phyloP scores from a whole-genome alignment of 2,797 vertebrate species.

The Gila robusta region DNA sequence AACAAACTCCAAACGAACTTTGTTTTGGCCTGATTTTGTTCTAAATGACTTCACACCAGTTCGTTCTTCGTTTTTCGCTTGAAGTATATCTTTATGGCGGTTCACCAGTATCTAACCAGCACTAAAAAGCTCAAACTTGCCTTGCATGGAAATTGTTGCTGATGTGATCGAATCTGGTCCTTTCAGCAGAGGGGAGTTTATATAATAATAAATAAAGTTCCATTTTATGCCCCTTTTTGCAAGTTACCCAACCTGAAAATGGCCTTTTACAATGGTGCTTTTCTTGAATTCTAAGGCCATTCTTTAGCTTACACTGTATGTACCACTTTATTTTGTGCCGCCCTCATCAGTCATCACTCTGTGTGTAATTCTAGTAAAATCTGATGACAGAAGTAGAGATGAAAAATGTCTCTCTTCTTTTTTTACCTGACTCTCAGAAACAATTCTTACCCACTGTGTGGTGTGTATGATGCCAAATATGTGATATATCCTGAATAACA shows the following conservation, averaged over 20 bases:
- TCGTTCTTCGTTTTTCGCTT: neutral
- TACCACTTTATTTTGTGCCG: slow-evolving; percentile 27
- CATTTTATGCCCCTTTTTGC: slow-evolving; percentile 5
- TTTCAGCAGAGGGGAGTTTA: neutral
- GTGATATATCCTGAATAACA: slow-evolving; percentile 6
- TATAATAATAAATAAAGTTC: neutral
- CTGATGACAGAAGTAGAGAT: neutral
- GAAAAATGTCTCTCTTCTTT: neutral
- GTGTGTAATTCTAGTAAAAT: slow-evolving; percentile 5
- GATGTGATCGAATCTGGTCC: slow-evolving; percentile 12
- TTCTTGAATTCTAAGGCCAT: neutral
- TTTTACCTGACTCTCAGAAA: neutral
- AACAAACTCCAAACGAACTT: neutral
- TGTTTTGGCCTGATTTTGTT: neutral
- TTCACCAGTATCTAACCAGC: neutral
- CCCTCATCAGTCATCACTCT: slow-evolving; percentile 1
- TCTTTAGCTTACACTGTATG: neutral
- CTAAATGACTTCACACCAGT: neutral
- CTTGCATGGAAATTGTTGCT: neutral
- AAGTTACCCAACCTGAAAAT: slow-evolving; percentile 11
- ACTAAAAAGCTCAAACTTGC: slow-evolving; percentile 2
- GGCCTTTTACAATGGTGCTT: neutral
- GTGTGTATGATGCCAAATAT: slow-evolving; percentile 6
- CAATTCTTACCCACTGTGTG: neutral
- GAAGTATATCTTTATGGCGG: neutral